Base-by-base conservation (phyloP, 2,113 vertebrate species). In the Phylloscopus trochiloides region DNA sequence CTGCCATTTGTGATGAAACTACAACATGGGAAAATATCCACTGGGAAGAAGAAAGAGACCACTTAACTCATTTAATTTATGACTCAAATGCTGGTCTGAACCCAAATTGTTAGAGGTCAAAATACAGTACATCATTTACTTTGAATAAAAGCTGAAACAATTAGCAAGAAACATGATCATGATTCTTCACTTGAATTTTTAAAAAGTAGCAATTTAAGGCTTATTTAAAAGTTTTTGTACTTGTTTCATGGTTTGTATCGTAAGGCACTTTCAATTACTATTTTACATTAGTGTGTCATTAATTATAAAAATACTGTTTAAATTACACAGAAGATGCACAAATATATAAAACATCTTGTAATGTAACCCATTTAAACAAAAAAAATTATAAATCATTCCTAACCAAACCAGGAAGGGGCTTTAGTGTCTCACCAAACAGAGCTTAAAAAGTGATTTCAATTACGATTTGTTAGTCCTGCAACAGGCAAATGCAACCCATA, bases 51-150 rank as follows among this genome's bases (percentile, higher is more conserved):
- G 87, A 95, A 95, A 87, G 62, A 90, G 70, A 92, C 62, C 78
- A 92, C 79, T 96, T 95, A 90, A 92, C 47, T 90, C 38, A 59
- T 77, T 96, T 92, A 94, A 95, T 94, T 94, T 94, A 88, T 94
- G 94, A 93, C 63, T 92, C 86, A 94, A 83, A 89, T 81, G 58
- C 85, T 95, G 68, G 70, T 92, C 65, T 95, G 84, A 93, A 93
- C 90, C n/a, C 87, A 93, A 81, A 91, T 34, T 91, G 87, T 93
- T 79, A 92, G 82, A 93, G 86, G 92, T 94, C 88, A 95, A 92
- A 90, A 93, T 88, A 40, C 72, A 92, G 75, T 51, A 86, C 86
- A 92, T 86, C 59, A 93, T 74, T 66, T 86, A 97, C 74, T 92
- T 83, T 91, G 63, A 95, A 92, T 90, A 90, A 93, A 93, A 93